A percentile compares a stretch with the other conserved stretches of the same genome.
These are phyloP conservation scores for Chiloscyllium punctatum DNA, from an alignment of 2,797 vertebrate genomes.

Conservation along the genomic window DNA sequence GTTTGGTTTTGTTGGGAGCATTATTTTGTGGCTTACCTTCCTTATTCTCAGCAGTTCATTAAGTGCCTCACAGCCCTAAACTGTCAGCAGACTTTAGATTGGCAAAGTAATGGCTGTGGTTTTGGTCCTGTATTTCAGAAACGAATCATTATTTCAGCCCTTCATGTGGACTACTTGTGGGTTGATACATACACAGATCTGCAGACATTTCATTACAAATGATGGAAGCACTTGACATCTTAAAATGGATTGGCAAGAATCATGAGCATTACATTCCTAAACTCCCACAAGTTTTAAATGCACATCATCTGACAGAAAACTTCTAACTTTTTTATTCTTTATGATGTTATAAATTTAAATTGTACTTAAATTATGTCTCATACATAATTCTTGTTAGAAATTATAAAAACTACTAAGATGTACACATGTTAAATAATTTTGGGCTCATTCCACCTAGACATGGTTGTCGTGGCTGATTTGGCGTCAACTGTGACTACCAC, in stretches of 20 bases:
- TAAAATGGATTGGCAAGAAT: neutral
- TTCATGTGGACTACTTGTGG: neutral
- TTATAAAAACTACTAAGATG: neutral
- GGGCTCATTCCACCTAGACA: neutral
- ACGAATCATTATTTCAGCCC: neutral
- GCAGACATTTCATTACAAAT: neutral
- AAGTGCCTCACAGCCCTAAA: neutral
- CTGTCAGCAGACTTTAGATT: neutral
- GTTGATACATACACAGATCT: neutral
- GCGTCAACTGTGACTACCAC: neutral
- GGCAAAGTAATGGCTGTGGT: neutral
- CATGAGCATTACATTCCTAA: neutral
- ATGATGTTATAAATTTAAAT: neutral
- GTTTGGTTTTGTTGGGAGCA: neutral
- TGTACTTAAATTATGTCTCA: neutral
- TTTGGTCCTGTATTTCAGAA: neutral
- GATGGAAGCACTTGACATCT: conserved; percentile 14
- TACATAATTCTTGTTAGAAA: neutral
- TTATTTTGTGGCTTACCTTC: neutral
- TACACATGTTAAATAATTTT: neutral
- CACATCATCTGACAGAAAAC: neutral
- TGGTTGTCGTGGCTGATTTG: neutral
- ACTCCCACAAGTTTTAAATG: neutral
- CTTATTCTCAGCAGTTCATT: neutral
- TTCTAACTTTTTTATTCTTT: neutral